These are phyloP conservation scores for Aspidiotus rigidus DNA, from an alignment of 2,888 invertebrate species.

Conservation along the genomic window DNA sequence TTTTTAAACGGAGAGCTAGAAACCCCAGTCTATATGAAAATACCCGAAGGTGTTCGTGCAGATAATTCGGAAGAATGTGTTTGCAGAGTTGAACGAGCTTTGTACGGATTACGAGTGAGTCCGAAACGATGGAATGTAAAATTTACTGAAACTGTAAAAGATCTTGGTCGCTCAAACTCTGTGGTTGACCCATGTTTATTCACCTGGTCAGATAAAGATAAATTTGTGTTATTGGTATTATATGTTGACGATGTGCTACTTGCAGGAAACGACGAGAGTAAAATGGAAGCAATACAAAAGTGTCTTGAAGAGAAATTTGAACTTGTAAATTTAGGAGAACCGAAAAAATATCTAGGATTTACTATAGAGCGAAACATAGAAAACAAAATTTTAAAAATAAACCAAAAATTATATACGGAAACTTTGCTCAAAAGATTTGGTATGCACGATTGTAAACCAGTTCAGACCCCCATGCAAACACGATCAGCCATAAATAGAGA, in stretches of 20 bases:
- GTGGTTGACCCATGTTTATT: neutral
- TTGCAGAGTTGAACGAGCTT: neutral
- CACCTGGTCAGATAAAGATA: neutral
- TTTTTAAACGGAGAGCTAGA: neutral
- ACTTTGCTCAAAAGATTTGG: neutral
- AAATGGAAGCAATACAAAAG: neutral
- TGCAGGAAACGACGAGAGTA: neutral
- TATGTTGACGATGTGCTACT: conserved; percentile 3
- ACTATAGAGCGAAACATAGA: neutral
- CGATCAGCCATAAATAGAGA: neutral
- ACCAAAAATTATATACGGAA: neutral
- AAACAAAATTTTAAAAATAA: neutral
- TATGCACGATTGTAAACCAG: neutral
- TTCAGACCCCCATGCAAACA: neutral
- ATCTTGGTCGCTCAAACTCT: neutral
- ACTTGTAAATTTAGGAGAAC: conserved; percentile 5
- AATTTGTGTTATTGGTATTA: neutral
- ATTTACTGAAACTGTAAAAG: neutral
- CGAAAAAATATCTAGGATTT: neutral
- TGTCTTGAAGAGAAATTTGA: neutral
- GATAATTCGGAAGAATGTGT: neutral
- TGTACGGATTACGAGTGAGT: neutral
- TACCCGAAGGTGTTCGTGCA: neutral
- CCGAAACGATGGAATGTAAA: neutral
- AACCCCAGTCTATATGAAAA: neutral